A percentile compares a stretch with the other conserved stretches of the same genome.
These are phyloP conservation scores for Papio anubis DNA, from an alignment of 2,113 vertebrate genomes.

Conservation along the genomic window DNA sequence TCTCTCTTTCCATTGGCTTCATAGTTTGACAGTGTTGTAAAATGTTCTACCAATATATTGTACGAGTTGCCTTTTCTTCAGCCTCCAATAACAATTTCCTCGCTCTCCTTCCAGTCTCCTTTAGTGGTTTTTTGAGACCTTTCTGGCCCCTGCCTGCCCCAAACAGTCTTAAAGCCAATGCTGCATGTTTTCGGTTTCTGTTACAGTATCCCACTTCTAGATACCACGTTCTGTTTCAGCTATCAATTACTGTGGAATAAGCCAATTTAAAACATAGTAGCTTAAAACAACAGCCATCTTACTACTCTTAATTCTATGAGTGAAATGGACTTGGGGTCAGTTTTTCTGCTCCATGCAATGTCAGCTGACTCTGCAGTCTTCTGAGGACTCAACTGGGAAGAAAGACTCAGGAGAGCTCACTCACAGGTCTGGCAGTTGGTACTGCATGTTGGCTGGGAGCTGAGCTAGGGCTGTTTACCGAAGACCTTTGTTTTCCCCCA, in stretches of 20 bases:
- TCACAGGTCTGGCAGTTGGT: background rate
- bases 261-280: background rate
- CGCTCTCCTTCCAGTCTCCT: background rate
- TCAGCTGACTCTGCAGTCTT: background rate
- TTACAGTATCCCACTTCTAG: background rate
- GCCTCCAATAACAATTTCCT: background rate
- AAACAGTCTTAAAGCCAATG: background rate
- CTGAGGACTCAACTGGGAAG: too few relatives aligned
- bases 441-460: background rate
- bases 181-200: background rate
- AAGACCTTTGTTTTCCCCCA: background rate
- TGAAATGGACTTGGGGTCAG: too few relatives aligned
- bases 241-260: background rate
- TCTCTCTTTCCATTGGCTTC: background rate
- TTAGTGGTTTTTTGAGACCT: background rate
- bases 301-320: background rate
- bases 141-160: background rate
- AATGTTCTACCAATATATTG: background rate
- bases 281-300: background rate
- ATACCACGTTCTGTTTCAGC: background rate
- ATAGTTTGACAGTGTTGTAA: background rate
- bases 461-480: background rate
- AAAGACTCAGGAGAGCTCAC: background rate
- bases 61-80: background rate
- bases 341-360: background rate